Base-by-base conservation (phyloP, 2,888 invertebrate species). In the Pecten maximus region DNA sequence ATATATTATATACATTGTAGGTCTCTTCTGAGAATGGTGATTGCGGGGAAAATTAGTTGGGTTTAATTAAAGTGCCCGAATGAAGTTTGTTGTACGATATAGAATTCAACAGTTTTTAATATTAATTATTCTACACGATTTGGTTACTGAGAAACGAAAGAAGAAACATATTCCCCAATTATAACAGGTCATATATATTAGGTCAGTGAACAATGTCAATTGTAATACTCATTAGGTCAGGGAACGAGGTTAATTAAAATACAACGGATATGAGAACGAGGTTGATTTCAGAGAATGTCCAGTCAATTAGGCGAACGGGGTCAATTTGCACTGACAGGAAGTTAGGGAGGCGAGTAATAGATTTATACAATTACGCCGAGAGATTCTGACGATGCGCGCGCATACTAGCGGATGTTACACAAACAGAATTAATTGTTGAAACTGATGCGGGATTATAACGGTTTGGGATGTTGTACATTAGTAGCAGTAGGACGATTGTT, bases 281-380 rank as follows among this genome's bases (percentile, higher is more conserved):
- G 74, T 74, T 74, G 23, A 35, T 74, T 28, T 35, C 6, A 35
- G 28, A 74, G 28, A 74, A 74, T 35, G 35, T 35, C 35, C 35
- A 74, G 74, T 10, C 35, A 35, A 74, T 74, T 74, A 74, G 35
- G 15, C 16, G 28, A 74, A 74, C 74, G 6, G 74, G 74, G 74
- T 74, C 74, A 74, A 74, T 74, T 23, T 74, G 28, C 23, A 74
- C 35, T 35, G 74, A 28, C 74, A 74, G 74, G 74, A 74, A 74
- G 60, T 60, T 2, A 60, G 23, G 60, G 60, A 60, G 23, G 74
- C 74, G 35, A 35, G 35, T 74, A 35, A 74, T 74, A 74, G 74
- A 35, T 28, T 60, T 10, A 74, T 35, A 23, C 74, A 28, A 74
- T 74, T 74, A 74, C 74, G 35, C 35, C 12, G 35, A 35, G 74